A percentile compares a stretch with the other conserved stretches of the same genome.
Conservation (phyloP, 2,113 vertebrate species). For the Ammodytes dubius region DNA sequence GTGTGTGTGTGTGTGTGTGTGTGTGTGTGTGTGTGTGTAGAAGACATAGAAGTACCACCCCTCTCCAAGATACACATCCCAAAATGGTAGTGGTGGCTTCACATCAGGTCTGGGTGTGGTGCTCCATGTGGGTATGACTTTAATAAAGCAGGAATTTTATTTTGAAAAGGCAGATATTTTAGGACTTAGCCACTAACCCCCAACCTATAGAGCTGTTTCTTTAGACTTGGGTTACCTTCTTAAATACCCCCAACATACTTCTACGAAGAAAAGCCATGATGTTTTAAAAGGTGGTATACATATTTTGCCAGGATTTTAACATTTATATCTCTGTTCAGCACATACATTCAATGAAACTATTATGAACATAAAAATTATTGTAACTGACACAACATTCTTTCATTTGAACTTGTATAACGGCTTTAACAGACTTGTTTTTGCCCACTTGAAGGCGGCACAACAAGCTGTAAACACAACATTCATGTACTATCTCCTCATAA, state of each 20-base stretch:
- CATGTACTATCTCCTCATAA: too few species aligned
- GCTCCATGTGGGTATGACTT: conserved; percentile 55
- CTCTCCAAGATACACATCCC: conserved; percentile 50
- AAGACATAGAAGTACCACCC: not conserved
- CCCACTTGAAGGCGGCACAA: not conserved
- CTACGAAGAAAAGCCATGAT: not conserved
- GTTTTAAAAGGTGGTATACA: not conserved
- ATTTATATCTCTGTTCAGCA: not conserved
- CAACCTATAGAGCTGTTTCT: conserved; percentile 52
- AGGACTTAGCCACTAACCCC: conserved; percentile 40
- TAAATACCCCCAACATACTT: conserved; percentile 12
- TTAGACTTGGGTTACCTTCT: conserved; percentile 49
- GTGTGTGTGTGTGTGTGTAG: not conserved
- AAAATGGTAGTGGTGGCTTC: conserved; percentile 46
- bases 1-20: not conserved
- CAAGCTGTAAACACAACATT: too few species aligned
- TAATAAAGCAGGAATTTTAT: conserved; percentile 75
- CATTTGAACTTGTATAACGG: not conserved
- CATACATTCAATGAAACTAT: not conserved
- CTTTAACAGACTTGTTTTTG: not conserved
- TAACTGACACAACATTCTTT: not conserved
- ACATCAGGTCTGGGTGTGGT: conserved; percentile 60
- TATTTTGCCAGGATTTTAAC: not conserved
- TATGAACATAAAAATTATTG: not conserved
- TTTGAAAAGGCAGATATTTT: conserved; percentile 61